phyloP scores from a whole-genome alignment of 2,888 invertebrate genomes.

The Steinernema scapterisci region DNA sequence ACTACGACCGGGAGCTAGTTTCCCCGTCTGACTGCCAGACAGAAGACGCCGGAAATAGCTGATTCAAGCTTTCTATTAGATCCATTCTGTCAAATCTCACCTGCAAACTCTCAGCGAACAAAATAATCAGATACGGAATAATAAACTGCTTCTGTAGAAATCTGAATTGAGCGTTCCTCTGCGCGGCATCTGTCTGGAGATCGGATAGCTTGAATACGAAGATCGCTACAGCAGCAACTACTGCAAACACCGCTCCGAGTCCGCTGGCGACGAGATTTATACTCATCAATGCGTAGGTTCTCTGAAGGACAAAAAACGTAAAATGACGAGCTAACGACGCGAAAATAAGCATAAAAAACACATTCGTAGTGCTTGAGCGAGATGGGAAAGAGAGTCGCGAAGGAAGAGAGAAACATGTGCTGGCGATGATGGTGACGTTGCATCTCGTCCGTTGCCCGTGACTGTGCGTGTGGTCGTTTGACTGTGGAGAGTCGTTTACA shows the following conservation, averaged over 20 bases:
- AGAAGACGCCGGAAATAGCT: too few relatives aligned
- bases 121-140: background rate
- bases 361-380: background rate
- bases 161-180: constrained; percentile 16
- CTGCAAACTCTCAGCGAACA: constrained; percentile 13
- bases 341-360: background rate
- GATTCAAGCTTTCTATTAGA: too few relatives aligned
- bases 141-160: constrained; percentile 17
- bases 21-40: too few relatives aligned
- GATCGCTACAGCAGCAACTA: background rate
- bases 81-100: too few relatives aligned
- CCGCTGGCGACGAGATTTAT: constrained; percentile 12
- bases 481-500: background rate
- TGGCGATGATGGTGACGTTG: constrained; percentile 11
- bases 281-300: background rate
- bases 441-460: background rate
- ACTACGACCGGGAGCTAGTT: too few relatives aligned
- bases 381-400: background rate
- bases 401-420: background rate
- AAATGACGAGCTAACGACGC: background rate
- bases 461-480: background rate
- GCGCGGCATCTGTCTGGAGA: constrained; percentile 2
- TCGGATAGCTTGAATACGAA: constrained; percentile 25
- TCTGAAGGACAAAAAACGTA: background rate
- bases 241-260: constrained; percentile 3